Conservation (phyloP, 2,797 vertebrate genomes). For the Thaleichthys pacificus region DNA sequence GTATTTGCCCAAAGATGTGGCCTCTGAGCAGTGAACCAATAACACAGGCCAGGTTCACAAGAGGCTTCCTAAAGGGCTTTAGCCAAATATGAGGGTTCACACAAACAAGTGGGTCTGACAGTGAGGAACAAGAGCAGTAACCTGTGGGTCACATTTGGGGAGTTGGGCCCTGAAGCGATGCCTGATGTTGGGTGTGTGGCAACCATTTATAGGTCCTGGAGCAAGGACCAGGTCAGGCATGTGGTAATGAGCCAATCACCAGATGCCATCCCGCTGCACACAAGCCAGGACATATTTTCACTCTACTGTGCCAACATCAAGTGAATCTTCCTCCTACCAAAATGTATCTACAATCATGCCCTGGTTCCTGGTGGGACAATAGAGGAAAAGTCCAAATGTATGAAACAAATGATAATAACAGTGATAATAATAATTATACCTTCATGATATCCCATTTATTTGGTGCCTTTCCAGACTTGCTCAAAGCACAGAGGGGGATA, state of each 20-base stretch:
- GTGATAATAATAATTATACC: too few species aligned
- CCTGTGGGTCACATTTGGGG: constrained; percentile 3
- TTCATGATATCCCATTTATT: too few species aligned
- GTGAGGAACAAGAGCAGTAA: constrained; percentile 1
- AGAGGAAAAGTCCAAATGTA: too few species aligned
- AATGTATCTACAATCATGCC: too few species aligned
- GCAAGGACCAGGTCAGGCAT: constrained; percentile 41
- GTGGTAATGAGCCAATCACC: constrained; percentile 32
- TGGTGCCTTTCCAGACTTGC: too few species aligned
- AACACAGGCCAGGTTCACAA: not conserved
- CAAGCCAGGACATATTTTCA: constrained; percentile 16
- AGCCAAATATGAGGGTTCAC: not conserved
- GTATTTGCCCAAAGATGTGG: not conserved
- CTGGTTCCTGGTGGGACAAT: too few species aligned
- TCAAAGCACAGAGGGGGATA: too few species aligned
- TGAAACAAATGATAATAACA: too few species aligned
- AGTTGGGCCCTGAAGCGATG: constrained; percentile 19
- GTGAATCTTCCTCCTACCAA: not conserved
- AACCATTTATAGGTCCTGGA: constrained; percentile 33
- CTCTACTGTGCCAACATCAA: constrained; percentile 21
- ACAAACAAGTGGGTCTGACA: not conserved
- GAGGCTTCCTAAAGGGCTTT: not conserved
- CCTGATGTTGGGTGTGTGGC: constrained; percentile 33
- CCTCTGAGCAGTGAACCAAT: constrained; percentile 1
- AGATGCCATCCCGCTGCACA: constrained; percentile 23